Evolutionary conservation across 2,888 invertebrate species (phyloP), one percentile per base, ranked within the genome.

Genomic region (Allacma fusca): DNA sequence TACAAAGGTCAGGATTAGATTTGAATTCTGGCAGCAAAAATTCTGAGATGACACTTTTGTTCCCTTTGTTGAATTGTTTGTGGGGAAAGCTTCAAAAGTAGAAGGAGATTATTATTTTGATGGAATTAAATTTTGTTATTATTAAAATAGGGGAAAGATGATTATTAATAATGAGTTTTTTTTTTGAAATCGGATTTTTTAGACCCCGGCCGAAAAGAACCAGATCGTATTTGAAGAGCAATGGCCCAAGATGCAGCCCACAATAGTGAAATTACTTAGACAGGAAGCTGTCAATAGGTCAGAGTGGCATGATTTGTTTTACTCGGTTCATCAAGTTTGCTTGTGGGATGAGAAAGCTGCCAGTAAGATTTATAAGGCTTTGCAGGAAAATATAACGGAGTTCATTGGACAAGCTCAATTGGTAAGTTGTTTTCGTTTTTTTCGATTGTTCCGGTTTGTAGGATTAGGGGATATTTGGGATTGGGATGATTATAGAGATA

Each of bases 251-350:
- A 97, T 98, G 93, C 91, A 96, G 83, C 95, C 95, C 16, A 95
- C 95, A 85, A 96, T 99, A 77, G 88, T 97, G 81, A 97, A 97
- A 88, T 89, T 99, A 80, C 89, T 99, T 71, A 92, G 95, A 86
- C 98, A 98, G 88, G 95, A 98, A 87, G 34, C 68, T 62, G 98
- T 99, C 0, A 93, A 94, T 19, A 94, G 96, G 85, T 90, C 90
- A 79, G 98, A 99, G 90, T 99, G 99, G 99, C 98, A 99, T 87
- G 96, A 97, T 87, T 89, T 98, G 69, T 98, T 98, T 88, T 97
- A 95, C 88, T 92, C 94, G 77, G 96, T 99, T 21, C 98, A 99
- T 88, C 91, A 94, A 79, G 96, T 98, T 19, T 97, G 97, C 87
- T 88, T 98, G 78, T 99, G 98, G 98, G 97, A 98, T 88, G 97